phyloP scores from a whole-genome alignment of 2,797 vertebrate species.

The Cirrhinus molitorella region DNA sequence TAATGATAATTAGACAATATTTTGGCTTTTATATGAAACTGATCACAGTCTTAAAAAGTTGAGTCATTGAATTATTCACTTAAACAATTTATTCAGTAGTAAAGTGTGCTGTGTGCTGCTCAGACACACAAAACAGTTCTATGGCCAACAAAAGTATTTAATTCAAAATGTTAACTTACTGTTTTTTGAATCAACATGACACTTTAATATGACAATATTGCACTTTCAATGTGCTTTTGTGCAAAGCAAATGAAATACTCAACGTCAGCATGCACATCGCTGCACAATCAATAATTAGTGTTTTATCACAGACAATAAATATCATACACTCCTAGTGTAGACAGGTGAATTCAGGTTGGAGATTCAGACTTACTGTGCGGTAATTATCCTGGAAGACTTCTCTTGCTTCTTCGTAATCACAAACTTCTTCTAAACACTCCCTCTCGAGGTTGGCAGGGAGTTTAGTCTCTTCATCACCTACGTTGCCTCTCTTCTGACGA shows the following conservation, averaged over 20 bases:
- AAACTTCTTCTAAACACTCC: constrained; percentile 80
- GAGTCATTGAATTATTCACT: background rate
- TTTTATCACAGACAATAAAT: background rate
- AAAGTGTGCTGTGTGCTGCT: background rate
- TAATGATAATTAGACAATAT: background rate
- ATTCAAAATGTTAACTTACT: background rate
- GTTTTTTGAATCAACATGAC: too few species aligned
- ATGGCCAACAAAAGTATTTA: background rate
- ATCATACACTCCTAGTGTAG: background rate
- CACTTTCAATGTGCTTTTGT: background rate
- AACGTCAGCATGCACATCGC: background rate
- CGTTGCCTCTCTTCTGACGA: constrained; percentile 74
- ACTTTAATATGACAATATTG: too few species aligned
- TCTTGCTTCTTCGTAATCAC: constrained; percentile 80
- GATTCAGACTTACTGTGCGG: constrained; percentile 74
- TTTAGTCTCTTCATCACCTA: constrained; percentile 45
- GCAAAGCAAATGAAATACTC: background rate
- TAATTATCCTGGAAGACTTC: constrained; percentile 80
- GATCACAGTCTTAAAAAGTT: too few species aligned
- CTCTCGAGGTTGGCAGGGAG: constrained; percentile 74
- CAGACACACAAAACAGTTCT: background rate
- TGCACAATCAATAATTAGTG: background rate
- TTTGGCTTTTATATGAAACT: background rate
- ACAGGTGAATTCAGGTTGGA: background rate
- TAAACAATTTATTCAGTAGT: background rate